Base-by-base conservation (phyloP, 2,797 vertebrate genomes). In the Peromyscus eremicus region DNA sequence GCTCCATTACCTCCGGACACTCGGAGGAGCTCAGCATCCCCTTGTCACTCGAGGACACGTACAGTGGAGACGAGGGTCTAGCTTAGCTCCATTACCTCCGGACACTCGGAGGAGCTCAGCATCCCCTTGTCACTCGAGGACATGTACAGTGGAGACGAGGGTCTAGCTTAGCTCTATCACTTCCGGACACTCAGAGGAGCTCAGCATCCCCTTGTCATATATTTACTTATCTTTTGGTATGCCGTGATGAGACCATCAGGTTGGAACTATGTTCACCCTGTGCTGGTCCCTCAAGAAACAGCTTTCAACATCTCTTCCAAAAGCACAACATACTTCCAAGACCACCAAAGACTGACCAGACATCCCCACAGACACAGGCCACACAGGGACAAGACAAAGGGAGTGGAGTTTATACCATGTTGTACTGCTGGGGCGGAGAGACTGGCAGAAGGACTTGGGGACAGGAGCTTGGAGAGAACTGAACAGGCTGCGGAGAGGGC, bases 371-470 rank as follows among this genome's bases (percentile, higher is more conserved):
- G 85, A 96, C 23, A 95, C 84, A 96, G 85, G 97, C 57, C 95
- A 97, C 89, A 98, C 92, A 97, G 25, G 95, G 92, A 98, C 97
- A 97, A 73, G 91, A 80, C 97, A 98, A 91, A 98, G 87, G 96
- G 98, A 98, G 96, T 87, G 95, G 97, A 96, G 75, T 98, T 98
- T 99, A 99, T 99, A 99, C 99, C 99, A 99, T 99, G 99, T 99
- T 99, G 99, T 99, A 99, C 99, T 99, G 99, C 99, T 99, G 99
- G 99, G 99, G 99, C 98, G 99, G 99, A 99, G 99, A 99, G 98
- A 99, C 99, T 98, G 99, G 99, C 99, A 99, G 99, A 99, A 99
- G 99, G 99, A 99, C 99, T 99, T 99, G 99, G 99, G 99, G 99
- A 98, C 99, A 99, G 99, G 99, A 99, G 98, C 99, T 99, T 99